Conservation (phyloP, 1,140 invertebrate species). For the Pteromalus puparum region DNA sequence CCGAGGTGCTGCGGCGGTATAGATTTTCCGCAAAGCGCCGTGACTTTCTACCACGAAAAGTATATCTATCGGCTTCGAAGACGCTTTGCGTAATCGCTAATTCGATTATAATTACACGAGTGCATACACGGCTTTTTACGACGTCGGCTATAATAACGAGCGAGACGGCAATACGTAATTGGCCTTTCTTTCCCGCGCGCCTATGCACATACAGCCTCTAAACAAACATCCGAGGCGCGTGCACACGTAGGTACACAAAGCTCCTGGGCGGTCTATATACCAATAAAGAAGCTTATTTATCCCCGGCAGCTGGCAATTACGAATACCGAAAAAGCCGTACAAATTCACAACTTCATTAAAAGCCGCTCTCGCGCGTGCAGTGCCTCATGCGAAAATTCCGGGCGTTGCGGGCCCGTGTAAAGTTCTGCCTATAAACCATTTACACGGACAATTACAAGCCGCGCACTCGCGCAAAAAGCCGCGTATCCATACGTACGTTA, state of each 20-base stretch:
- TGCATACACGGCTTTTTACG: background rate
- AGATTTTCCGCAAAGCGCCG: slow-evolving; percentile 11
- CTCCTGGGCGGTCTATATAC: background rate
- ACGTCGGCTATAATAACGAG: background rate
- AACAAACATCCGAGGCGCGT: background rate
- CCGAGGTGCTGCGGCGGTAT: too few species aligned
- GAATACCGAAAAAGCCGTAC: slow-evolving; percentile 12
- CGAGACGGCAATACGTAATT: slow-evolving; percentile 24
- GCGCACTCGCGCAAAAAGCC: background rate
- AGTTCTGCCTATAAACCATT: slow-evolving; percentile 31
- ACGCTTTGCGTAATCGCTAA: slow-evolving; percentile 40
- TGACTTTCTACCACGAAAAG: background rate
- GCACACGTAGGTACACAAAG: background rate
- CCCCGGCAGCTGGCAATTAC: slow-evolving; percentile 3
- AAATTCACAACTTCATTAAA: background rate
- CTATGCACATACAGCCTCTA: background rate
- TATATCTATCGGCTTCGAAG: slow-evolving; percentile 29
- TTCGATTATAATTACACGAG: slow-evolving; percentile 44
- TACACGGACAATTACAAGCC: slow-evolving; percentile 23
- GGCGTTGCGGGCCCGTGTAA: background rate
- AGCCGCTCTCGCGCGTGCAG: background rate
- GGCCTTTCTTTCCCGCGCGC: background rate
- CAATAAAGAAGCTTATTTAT: slow-evolving; percentile 31
- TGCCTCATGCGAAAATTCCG: background rate
- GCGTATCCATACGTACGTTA: background rate